phyloP scores from a whole-genome alignment of 2,113 vertebrate genomes.

The Brachionichthys hirsutus region DNA sequence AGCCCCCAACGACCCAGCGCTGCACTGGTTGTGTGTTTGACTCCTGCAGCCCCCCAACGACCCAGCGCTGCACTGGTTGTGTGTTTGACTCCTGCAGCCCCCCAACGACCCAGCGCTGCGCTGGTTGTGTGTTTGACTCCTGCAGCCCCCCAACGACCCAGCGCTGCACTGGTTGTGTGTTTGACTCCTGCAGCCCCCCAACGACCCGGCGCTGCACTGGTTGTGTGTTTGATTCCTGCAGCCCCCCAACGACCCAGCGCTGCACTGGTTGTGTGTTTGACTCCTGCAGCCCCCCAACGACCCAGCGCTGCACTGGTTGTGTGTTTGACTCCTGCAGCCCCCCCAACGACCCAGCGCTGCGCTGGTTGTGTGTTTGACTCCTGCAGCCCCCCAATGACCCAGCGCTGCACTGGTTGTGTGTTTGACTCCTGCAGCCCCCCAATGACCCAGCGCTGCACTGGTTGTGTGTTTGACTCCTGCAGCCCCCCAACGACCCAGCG shows the following conservation, averaged over 20 bases:
- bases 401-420: constrained; percentile 45
- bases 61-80: constrained; percentile 41
- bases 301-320: constrained; percentile 41
- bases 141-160: constrained; percentile 38
- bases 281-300: constrained; percentile 41
- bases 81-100: constrained; percentile 46
- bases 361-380: no score
- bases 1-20: constrained; percentile 33
- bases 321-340: constrained; percentile 46
- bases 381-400: constrained; percentile 46
- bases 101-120: constrained; percentile 48
- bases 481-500: constrained; percentile 43
- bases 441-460: constrained; percentile 46
- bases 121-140: constrained; percentile 48
- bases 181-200: constrained; percentile 37
- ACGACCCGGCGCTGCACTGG: constrained; percentile 45
- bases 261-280: constrained; percentile 50
- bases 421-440: constrained; percentile 43
- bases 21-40: no score
- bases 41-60: constrained; percentile 48
- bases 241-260: constrained; percentile 45
- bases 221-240: constrained; percentile 48
- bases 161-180: constrained; percentile 50
- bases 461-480: constrained; percentile 49
- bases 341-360: constrained; percentile 45